Percentiles rank a stretch among this genome's conserved stretches.
Evolutionary conservation across 1,140 invertebrate genomes (phyloP).

Genomic region (Ceratina japonica): DNA sequence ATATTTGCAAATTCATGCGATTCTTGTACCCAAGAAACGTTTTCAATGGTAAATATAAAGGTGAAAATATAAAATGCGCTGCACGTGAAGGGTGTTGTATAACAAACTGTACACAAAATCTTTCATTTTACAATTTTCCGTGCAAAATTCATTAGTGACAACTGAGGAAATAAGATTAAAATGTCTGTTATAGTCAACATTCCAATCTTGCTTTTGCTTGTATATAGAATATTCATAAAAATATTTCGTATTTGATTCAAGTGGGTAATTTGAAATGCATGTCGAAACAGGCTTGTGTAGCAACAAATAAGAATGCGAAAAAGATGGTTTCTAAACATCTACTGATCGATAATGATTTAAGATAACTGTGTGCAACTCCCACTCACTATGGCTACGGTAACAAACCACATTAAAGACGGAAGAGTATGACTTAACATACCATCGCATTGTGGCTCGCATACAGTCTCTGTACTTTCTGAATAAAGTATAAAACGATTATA

Average conservation of each 20-base stretch:
- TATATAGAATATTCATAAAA: constrained; percentile 5
- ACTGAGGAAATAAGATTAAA: too few species aligned
- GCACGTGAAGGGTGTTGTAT: background rate
- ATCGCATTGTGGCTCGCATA: constrained; percentile 69
- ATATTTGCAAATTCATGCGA: constrained; percentile 33
- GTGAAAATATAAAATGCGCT: constrained; percentile 1
- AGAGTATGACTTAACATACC: constrained; percentile 72
- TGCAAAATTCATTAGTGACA: too few species aligned
- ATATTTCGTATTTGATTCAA: background rate
- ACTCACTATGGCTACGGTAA: constrained; percentile 59
- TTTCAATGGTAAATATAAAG: background rate
- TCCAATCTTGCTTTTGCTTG: background rate
- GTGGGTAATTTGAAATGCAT: constrained; percentile 11
- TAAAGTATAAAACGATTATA: constrained; percentile 73
- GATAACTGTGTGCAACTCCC: constrained; percentile 55
- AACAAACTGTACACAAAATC: background rate
- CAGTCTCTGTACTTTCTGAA: constrained; percentile 70
- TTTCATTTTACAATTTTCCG: too few species aligned
- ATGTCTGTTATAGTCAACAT: too few species aligned
- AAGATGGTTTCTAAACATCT: constrained; percentile 33
- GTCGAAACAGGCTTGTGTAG: constrained; percentile 38
- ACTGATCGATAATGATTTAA: constrained; percentile 34
- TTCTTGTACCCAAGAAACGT: background rate
- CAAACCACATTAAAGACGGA: constrained; percentile 60
- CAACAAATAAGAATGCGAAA: constrained; percentile 37